A percentile compares a stretch with the other conserved stretches of the same genome.
Conservation (phyloP, 1,140 invertebrate genomes). For the Teleopsis dalmanni region DNA sequence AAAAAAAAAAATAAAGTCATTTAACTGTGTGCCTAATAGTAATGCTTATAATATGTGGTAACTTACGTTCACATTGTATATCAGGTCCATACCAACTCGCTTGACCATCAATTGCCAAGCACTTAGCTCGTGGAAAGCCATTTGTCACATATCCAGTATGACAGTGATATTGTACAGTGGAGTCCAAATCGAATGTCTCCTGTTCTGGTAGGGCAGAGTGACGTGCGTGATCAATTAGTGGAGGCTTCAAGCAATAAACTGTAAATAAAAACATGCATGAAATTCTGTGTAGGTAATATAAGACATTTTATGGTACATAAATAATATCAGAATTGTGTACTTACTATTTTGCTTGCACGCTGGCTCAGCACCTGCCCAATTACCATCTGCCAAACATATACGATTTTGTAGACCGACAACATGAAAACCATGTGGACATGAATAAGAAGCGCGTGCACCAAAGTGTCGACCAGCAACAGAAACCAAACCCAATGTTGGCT, state of each 20-base stretch:
- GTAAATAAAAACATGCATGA: conserved; percentile 7
- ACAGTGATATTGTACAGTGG: conserved; percentile 84
- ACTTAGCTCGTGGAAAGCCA: conserved; percentile 81
- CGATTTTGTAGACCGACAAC: conserved; percentile 77
- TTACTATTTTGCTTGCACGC: conserved; percentile 82
- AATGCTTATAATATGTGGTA: too few relatives aligned
- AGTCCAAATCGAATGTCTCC: conserved; percentile 73
- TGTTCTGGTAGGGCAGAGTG: conserved; percentile 78
- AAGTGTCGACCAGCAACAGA: conserved; percentile 66
- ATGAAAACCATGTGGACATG: conserved; percentile 77
- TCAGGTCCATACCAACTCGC: conserved; percentile 91
- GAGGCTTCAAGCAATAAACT: conserved; percentile 84
- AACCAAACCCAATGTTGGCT: conserved; percentile 64
- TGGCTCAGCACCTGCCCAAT: conserved; percentile 82
- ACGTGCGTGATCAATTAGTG: conserved; percentile 76
- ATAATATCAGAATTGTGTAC: conserved; percentile 13
- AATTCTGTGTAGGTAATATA: not conserved
- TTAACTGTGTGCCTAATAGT: too few relatives aligned
- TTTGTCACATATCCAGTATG: conserved; percentile 79
- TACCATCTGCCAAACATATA: conserved; percentile 83
- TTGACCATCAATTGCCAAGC: conserved; percentile 76
- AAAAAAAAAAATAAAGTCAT: conserved; percentile 9
- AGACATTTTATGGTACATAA: not conserved
- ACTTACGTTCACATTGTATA: conserved; percentile 87
- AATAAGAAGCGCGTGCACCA: conserved; percentile 67